phyloP scores from a whole-genome alignment of 2,113 vertebrate species.

The Ailuropoda melanoleuca region DNA sequence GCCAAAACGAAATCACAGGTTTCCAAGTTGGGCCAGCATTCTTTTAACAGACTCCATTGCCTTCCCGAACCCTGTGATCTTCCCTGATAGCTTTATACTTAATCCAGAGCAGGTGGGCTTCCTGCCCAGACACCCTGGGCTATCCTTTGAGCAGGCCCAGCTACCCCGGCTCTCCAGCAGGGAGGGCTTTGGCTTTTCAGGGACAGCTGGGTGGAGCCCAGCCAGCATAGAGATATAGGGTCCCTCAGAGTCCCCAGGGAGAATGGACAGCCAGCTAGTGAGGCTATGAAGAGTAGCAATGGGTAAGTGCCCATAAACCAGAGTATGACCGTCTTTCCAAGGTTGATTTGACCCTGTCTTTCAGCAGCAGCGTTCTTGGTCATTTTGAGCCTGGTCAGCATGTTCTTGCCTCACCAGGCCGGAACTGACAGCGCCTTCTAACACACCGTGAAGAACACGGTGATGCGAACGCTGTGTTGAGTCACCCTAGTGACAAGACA shows the following conservation, averaged over 20 bases:
- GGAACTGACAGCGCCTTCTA: background rate
- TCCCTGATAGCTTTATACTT: background rate
- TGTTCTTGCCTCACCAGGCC: background rate
- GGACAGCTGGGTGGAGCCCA: background rate
- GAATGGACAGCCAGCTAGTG: no score
- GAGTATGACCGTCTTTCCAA: background rate
- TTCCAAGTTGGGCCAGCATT: background rate
- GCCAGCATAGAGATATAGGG: background rate
- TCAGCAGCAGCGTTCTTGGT: background rate
- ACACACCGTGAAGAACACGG: fast-evolving
- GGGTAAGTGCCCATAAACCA: background rate
- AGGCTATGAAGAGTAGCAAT: background rate
- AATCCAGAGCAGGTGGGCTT: background rate
- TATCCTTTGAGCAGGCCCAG: background rate
- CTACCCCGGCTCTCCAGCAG: background rate
- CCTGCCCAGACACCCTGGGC: background rate
- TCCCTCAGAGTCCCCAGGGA: background rate
- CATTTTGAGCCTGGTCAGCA: background rate
- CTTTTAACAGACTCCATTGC: background rate
- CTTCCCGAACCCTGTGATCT: background rate
- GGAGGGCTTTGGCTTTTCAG: background rate
- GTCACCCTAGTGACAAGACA: conserved; percentile 14
- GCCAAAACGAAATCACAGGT: background rate
- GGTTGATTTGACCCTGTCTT: background rate
- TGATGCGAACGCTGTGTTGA: background rate